Evolutionary conservation across 2,888 invertebrate species (phyloP), one percentile per base, ranked within the genome.

Genomic region (Troides oblongomaculatus): DNA sequence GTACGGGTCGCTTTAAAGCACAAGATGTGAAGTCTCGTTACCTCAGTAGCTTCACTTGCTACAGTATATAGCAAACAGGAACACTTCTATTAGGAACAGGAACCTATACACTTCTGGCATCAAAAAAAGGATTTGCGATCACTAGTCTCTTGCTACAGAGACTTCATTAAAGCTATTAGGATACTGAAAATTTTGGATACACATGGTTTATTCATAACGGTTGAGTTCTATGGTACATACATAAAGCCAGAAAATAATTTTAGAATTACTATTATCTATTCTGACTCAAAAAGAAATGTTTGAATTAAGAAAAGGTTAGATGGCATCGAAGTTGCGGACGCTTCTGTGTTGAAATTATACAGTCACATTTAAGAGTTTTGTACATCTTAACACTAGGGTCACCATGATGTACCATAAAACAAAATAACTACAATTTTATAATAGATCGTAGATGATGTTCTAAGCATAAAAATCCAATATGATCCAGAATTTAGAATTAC

Each of bases 341-440:
- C 62, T n/a, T 39, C 36, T 65, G 50, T 69, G 69, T 62, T 36
- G 69, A 30, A 69, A 69, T 69, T 61, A 62, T 64, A 62, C 46
- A 65, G 65, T 62, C 62, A 60, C 39, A 64, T 66, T 23, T 63
- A 25, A 39, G 63, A 43, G 63, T 63, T 63, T 39, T 36, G 39
- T 30, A 64, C 43, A 56, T 64, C 56, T 56, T 23, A 14, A n/a
- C 64, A 56, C 39, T 64, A 64, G 60, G 25, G 43, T 61, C 30
- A 43, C 61, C 64, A 64, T n/a, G 10, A 17, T 50, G 50, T 59
- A 12, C 3, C 36, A 18, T 53, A 25, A 23, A 50, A 53, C 30
- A 12, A 21, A 57, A 18, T n/a, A 17, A 39, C 8, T 39, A 39
- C 6, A 1, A 39, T 39, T 10, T 39, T 39, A 10, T 39, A 10